Evolutionary conservation across 2,113 vertebrate genomes (phyloP).

Genomic region (Agapornis roseicollis): DNA sequence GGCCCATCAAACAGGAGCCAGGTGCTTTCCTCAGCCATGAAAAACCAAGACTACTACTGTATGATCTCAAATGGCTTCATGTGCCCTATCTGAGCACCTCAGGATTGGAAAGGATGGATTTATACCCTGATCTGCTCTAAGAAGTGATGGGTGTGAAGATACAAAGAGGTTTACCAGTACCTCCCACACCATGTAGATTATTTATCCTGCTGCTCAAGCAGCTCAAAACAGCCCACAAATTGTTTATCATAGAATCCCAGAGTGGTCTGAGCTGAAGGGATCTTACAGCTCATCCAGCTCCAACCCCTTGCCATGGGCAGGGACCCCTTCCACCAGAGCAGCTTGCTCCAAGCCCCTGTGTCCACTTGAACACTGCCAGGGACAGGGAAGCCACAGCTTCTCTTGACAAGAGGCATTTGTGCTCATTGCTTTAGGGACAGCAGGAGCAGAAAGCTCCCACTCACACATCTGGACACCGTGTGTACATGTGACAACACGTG

Average conservation of each 20-base stretch:
- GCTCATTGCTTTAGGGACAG: not conserved
- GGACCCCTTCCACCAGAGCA: not conserved
- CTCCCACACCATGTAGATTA: not conserved
- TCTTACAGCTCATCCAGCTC: not conserved
- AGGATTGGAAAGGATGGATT: not conserved
- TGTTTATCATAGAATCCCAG: not conserved
- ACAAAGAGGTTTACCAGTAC: not conserved
- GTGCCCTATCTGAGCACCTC: not conserved
- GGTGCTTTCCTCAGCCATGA: not conserved
- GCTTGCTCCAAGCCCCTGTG: not conserved
- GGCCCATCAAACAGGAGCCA: not conserved
- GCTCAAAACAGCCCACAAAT: not conserved
- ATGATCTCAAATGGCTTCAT: fast-evolving
- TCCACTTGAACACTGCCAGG: not conserved
- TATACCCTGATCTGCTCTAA: not conserved
- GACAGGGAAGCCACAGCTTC: not conserved
- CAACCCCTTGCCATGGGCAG: not conserved
- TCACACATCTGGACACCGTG: fast-evolving
- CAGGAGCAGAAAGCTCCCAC: not conserved
- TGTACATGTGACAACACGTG: fast-evolving
- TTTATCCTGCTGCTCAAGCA: not conserved
- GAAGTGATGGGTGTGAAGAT: not conserved
- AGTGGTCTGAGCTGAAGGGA: not conserved
- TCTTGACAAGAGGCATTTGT: not conserved
- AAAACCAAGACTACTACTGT: not conserved